These are phyloP conservation scores for Caenorhabditis becei DNA, from an alignment of 2,888 invertebrate species.

Conservation along the genomic window DNA sequence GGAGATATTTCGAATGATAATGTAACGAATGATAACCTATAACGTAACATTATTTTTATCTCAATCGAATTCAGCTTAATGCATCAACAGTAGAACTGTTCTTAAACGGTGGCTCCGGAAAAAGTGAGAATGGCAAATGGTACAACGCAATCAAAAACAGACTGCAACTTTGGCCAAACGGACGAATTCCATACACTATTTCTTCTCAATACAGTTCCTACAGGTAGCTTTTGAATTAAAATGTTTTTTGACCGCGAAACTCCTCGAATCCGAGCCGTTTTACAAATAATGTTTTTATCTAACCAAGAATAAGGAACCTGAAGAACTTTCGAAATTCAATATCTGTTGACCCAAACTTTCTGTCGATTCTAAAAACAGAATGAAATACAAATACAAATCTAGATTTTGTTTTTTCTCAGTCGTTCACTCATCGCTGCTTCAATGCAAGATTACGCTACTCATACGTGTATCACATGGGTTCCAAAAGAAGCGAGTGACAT, in stretches of 20 bases:
- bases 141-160: conserved; percentile 80
- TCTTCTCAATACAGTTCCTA: conserved; percentile 80
- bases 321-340: conserved; percentile 21
- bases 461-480: conserved; percentile 81
- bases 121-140: conserved; percentile 67
- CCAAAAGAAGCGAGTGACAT: conserved; percentile 76
- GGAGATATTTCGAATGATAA: conserved; percentile 81
- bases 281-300: too few species aligned
- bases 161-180: conserved; percentile 80
- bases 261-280: too few species aligned
- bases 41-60: neutral
- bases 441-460: conserved; percentile 79
- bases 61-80: conserved; percentile 73
- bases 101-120: conserved; percentile 72
- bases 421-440: conserved; percentile 80
- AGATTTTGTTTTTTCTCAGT: conserved; percentile 67
- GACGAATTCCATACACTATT: conserved; percentile 79
- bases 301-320: too few species aligned
- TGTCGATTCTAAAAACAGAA: conserved; percentile 4
- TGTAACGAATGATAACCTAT: conserved; percentile 47
- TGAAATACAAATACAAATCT: neutral
- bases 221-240: too few species aligned
- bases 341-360: neutral
- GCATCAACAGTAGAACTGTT: conserved; percentile 76
- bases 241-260: too few species aligned